Conservation (phyloP, 1,140 invertebrate genomes). For the Marisa cornuarietis region DNA sequence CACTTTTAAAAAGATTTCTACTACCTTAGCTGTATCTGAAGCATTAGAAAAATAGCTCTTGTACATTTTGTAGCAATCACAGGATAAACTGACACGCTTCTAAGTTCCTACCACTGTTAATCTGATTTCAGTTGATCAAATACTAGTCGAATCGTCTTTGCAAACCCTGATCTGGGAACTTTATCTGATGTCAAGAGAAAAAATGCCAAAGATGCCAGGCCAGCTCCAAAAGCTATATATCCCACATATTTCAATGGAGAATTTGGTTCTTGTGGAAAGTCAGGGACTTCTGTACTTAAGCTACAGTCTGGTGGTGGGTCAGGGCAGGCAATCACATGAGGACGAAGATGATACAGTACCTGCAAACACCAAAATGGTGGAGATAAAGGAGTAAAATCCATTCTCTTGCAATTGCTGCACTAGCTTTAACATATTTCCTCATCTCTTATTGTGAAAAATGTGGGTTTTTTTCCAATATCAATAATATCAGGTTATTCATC, state of each 20-base stretch:
- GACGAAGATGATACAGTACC: conserved; percentile 46
- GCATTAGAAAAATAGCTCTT: background rate
- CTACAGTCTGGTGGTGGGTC: conserved; percentile 23
- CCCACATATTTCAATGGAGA: conserved; percentile 7
- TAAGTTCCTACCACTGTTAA: background rate
- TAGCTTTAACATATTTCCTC: too few relatives aligned
- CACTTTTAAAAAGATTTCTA: background rate
- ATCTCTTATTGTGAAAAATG: too few relatives aligned
- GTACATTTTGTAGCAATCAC: background rate
- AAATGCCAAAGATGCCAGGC: conserved; percentile 28
- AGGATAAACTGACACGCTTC: too few relatives aligned
- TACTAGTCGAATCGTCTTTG: conserved; percentile 32
- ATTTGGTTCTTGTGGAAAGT: background rate
- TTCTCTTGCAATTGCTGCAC: too few relatives aligned
- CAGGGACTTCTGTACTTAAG: background rate
- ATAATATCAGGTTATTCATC: too few relatives aligned
- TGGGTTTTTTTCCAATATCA: too few relatives aligned
- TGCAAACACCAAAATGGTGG: conserved; percentile 11
- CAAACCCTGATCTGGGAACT: conserved; percentile 3
- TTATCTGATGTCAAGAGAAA: conserved; percentile 25
- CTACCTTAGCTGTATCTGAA: background rate
- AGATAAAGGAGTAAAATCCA: too few relatives aligned
- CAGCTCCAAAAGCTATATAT: conserved; percentile 18
- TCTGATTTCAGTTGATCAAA: conserved; percentile 22
- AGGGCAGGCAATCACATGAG: conserved; percentile 37